Evolutionary conservation across 2,113 vertebrate species (phyloP), one percentile per base, ranked within the genome.

Genomic region (Nothoprocta pentlandii): DNA sequence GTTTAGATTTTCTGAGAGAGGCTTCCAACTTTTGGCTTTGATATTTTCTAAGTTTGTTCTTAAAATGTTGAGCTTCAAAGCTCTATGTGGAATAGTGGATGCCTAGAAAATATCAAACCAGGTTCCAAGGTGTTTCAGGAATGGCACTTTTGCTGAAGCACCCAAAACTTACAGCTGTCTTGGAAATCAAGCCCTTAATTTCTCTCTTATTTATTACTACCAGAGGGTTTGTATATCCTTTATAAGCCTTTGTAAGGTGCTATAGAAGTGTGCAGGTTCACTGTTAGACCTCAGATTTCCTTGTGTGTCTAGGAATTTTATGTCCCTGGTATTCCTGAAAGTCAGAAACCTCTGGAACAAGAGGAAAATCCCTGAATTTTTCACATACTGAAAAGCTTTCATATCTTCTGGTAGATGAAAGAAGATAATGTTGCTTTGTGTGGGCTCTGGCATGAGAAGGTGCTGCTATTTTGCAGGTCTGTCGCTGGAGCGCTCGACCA

Each of bases 401-500:
- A 32, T 69, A 20, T 71, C 44, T 81, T 11, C 3, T 86, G 59
- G 44, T 81, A 58, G 58, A 66, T 69, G 34, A 73, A 69, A 69
- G 26, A 77, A 13, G 67, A 54, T 46, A 5, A 1, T 41, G 1
- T 20, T 53, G 28, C 30, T 67, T 5, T 19, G 46, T n/a, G 16
- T 80, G 16, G 67, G 77, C 47, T 74, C 69, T 56, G 54, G 53
- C 90, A 90, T 87, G 87, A 95, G 58, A 53, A 8, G 39, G 19
- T 68, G 36, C 90, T 93, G 42, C 84, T 74, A 19, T 96, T 86
- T 96, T 75, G 28, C 97, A 99, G 99, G 99, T 95, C 97, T 99
- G 82, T 99, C 99, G 49, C 97, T 99, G 97, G 99, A 99, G 85
- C 99, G 98, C 79, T 98, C 99, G 78, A 97, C 97, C n/a, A 97